Evolutionary conservation across 2,113 vertebrate genomes (phyloP).

Genomic region (Mixornis gularis): DNA sequence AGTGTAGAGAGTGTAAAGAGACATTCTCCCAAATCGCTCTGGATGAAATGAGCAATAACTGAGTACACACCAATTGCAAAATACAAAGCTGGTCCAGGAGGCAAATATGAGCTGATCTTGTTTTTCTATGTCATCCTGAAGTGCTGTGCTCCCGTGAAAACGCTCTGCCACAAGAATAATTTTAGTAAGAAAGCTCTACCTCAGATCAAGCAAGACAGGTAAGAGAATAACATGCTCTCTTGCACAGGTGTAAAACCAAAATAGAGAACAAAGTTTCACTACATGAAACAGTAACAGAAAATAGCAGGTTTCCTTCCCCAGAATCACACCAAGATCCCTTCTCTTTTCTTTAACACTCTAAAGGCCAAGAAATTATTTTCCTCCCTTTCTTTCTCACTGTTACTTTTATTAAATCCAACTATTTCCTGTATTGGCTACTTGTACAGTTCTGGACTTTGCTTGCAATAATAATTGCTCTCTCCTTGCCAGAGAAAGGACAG

Average conservation of each 20-base stretch:
- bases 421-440: background rate
- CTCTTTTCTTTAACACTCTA: background rate
- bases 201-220: background rate
- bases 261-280: background rate
- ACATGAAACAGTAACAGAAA: background rate
- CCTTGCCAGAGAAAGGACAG: background rate
- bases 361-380: background rate
- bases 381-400: background rate
- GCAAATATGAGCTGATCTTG: background rate
- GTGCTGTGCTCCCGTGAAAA: background rate
- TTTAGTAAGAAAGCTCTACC: background rate
- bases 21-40: background rate
- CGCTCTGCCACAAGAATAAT: background rate
- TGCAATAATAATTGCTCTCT: background rate
- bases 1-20: background rate
- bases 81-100: background rate
- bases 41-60: background rate
- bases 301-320: background rate
- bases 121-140: background rate
- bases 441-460: background rate
- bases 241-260: background rate
- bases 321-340: background rate
- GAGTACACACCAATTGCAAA: background rate
- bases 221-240: background rate
- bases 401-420: background rate